Evolutionary conservation across 2,888 invertebrate genomes (phyloP).

Genomic region (Baccha elongata): DNA sequence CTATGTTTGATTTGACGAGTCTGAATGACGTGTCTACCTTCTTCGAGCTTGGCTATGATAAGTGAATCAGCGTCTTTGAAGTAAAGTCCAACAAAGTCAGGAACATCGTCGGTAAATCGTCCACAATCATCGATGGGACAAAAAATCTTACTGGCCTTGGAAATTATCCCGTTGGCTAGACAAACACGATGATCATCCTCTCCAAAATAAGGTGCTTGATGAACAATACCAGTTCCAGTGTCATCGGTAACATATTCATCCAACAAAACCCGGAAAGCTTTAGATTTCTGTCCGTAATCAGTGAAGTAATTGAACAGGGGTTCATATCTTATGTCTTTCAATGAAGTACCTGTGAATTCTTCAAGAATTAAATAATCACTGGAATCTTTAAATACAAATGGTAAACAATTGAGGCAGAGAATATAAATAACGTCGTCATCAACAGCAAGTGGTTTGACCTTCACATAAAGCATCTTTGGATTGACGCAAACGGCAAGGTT

Average conservation of each 20-base stretch:
- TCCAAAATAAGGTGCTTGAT: constrained; percentile 98
- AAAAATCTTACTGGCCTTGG: constrained; percentile 91
- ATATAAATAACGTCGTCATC: constrained; percentile 78
- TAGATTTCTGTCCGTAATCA: constrained; percentile 90
- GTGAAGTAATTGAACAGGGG: constrained; percentile 88
- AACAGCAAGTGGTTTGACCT: constrained; percentile 85
- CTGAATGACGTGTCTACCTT: constrained; percentile 86
- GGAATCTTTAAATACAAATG: constrained; percentile 88
- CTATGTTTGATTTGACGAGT: constrained; percentile 86
- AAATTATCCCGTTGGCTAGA: constrained; percentile 89
- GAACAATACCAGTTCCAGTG: constrained; percentile 97
- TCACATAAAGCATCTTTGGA: constrained; percentile 91
- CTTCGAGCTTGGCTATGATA: constrained; percentile 91
- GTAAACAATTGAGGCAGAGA: constrained; percentile 90
- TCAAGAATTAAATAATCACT: constrained; percentile 90
- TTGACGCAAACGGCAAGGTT: constrained; percentile 96
- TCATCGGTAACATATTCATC: constrained; percentile 96
- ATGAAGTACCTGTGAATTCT: constrained; percentile 88
- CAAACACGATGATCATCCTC: constrained; percentile 96
- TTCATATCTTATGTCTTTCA: constrained; percentile 90
- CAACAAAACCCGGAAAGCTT: constrained; percentile 90
- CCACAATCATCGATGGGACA: constrained; percentile 97
- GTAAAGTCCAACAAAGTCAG: constrained; percentile 92
- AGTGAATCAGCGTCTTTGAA: constrained; percentile 98
- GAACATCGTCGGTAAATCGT: constrained; percentile 89